These are phyloP conservation scores for Drosophila prosaltans DNA, from an alignment of 1,140 invertebrate species.

Conservation along the genomic window DNA sequence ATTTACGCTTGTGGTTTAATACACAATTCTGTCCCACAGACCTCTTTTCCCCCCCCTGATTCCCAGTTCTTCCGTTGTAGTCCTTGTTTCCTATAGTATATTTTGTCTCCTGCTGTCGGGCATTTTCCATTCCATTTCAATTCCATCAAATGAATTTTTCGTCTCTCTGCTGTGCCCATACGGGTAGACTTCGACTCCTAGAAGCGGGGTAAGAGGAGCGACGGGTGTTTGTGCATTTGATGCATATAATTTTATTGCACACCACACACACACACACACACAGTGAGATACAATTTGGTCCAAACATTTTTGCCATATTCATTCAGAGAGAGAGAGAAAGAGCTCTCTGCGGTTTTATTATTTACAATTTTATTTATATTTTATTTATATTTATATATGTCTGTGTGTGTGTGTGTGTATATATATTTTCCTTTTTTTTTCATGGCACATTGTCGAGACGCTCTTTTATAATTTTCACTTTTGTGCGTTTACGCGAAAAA, in stretches of 20 bases:
- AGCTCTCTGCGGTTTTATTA: conserved; percentile 71
- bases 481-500: conserved; percentile 49
- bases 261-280: conserved; percentile 12
- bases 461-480: conserved; percentile 59
- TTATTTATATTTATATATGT: conserved; percentile 41
- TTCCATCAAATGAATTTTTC: conserved; percentile 63
- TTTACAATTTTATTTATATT: conserved; percentile 76
- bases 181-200: background rate
- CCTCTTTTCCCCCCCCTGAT: conserved; percentile 5
- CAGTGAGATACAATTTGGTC: conserved; percentile 9
- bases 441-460: conserved; percentile 18
- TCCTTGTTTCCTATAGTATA: background rate
- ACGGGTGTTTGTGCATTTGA: conserved; percentile 49
- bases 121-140: conserved; percentile 45
- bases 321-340: background rate
- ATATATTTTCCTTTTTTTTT: background rate
- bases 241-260: conserved; percentile 80
- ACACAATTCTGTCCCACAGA: conserved; percentile 41
- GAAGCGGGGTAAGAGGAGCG: too few relatives aligned
- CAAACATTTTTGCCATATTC: conserved; percentile 43
- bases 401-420: too few relatives aligned
- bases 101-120: conserved; percentile 14
- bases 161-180: conserved; percentile 28
- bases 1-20: conserved; percentile 79
- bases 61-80: background rate